Conservation (phyloP, 2,797 vertebrate species). For the Artibeus jamaicensis region DNA sequence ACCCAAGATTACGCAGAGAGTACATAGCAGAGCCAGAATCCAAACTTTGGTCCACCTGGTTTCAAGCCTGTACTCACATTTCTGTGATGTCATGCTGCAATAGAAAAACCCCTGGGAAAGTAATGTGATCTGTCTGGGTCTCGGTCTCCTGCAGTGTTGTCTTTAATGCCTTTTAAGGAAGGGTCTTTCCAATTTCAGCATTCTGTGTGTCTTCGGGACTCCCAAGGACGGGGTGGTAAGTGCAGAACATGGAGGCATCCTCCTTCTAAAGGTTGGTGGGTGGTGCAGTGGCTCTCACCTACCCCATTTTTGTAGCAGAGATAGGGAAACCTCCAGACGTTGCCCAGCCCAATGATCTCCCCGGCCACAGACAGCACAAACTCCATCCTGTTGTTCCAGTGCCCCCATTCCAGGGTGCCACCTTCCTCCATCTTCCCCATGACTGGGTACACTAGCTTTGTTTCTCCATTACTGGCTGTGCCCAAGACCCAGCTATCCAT, state of each 20-base stretch:
- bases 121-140: background rate
- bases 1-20: background rate
- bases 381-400: slow-evolving; percentile 96
- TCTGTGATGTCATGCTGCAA: background rate
- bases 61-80: background rate
- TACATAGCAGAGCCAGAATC: background rate
- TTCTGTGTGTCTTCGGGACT: background rate
- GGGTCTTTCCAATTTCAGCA: background rate
- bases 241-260: background rate
- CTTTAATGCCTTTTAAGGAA: background rate
- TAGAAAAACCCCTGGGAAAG: background rate
- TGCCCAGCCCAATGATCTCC: slow-evolving; percentile 94
- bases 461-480: slow-evolving; percentile 83
- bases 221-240: background rate
- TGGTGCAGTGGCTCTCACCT: slow-evolving; percentile 84
- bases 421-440: slow-evolving; percentile 78
- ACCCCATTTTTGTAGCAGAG: slow-evolving; percentile 98
- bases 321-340: slow-evolving; percentile 97
- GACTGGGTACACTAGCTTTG: slow-evolving; percentile 64
- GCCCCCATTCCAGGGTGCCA: slow-evolving; percentile 90
- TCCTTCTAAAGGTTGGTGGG: background rate
- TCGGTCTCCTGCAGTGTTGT: background rate
- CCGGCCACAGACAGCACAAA: slow-evolving; percentile 93
- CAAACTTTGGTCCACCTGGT: background rate
- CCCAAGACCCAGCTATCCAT: slow-evolving; percentile 83